Evolutionary conservation across 2,797 vertebrate species (phyloP), one percentile per base, ranked within the genome.

Genomic region (Anas bahamensis): DNA sequence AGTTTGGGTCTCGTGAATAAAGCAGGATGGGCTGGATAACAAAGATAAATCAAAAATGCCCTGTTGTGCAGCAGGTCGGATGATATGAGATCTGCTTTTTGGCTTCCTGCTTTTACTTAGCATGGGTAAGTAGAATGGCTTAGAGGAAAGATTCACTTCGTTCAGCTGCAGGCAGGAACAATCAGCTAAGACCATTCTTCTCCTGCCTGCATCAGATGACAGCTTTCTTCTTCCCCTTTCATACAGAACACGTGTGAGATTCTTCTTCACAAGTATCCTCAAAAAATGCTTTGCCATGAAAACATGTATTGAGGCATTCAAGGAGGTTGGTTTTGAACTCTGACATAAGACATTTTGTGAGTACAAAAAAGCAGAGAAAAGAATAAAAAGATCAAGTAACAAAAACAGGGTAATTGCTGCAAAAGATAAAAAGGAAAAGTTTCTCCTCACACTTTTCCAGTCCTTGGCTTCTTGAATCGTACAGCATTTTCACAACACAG

Each of bases 401-500:
- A 44, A 55, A 73, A 2, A 9, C 12, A 16, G 37, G 22, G 11
- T 9, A 31, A 33, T 48, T 41, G 66, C 78, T 33, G 39, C 19
- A 73, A 33, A 46, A 57, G 60, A 31, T 39, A 17, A 50, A 63
- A 31, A 10, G 2, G 17, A 44, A 10, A 39, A 59, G 35, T 31
- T 64, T 70, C 53, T 41, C 44, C 53, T 71, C 12, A 29, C 2
- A 2, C 19, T 55, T 77, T 53, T 29, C 17, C 63, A 21, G 2
- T 41, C 80, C 35, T 17, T 18, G 28, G 4, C 18, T 28, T 35
- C n/a, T 17, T 19, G 48, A n/a, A 11, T 18, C 28, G 1, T 2
- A 18, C 0, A 10, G 42, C 10, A 10, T 31, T 31, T 31, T 16
- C 68, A 13, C 10, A 1, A 3, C 18, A 35, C 19, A 23, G 11